Base-by-base conservation (phyloP, 2,888 invertebrate species). In the Caradrina clavipalpis region DNA sequence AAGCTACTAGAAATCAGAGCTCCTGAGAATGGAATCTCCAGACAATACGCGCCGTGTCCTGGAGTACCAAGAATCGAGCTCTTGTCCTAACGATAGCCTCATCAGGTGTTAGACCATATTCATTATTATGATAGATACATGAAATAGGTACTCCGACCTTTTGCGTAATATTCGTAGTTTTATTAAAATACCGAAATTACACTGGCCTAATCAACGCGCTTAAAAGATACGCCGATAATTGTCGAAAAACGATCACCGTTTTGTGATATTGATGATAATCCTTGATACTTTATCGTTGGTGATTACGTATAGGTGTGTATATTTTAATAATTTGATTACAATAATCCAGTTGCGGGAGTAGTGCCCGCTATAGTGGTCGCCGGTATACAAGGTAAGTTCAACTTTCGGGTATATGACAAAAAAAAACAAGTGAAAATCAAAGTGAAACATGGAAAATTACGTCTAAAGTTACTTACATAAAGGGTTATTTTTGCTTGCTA, bases 291-390 rank as follows among this genome's bases (percentile, higher is more conserved):
- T 87, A 89, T 88, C 86, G 73, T 66, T 76, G 22, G 62, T 82
- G 89, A 90, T 91, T 88, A 85, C 75, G 62, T 17, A 72, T 68
- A 83, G 81, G 82, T 87, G 80, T 82, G 85, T 92, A 91, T 92
- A 92, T 89, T 90, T 89, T 82, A 84, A 89, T 90, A 88, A 86
- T 87, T 89, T 88, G 86, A 90, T 92, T 90, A 86, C 69, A 86
- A 74, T 91, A 90, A 91, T 90, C 90, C 90, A 93, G 89, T 92
- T 76, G 88, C 78, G 83, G 84, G 78, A 78, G 70, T 72, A 65
- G 78, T 66, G 73, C 82, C 83, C 86, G 83, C 73, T 76, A 76
- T 65, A 80, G 81, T 82, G 87, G 86, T 86, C 81, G 86, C 82
- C 73, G 73, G 58, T 73, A 49, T 45, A 45, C 68, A 88, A 87